Percentiles rank a stretch among this genome's conserved stretches.
Evolutionary conservation across 2,888 invertebrate genomes (phyloP).

Genomic region (Acleris literana): DNA sequence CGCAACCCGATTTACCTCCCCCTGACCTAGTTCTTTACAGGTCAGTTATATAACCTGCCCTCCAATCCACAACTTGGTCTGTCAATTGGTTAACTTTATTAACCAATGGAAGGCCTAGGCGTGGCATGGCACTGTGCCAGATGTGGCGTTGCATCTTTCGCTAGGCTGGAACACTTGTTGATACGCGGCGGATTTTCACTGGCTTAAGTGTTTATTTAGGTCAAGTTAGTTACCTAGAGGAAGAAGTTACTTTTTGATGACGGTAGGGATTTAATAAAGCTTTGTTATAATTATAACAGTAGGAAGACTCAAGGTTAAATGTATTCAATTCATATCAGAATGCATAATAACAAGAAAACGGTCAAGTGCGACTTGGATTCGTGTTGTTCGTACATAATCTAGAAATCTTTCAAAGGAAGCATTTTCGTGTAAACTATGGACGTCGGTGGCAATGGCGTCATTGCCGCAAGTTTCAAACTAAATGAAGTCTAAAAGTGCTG

Average conservation of each 20-base stretch:
- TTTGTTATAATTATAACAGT: no score
- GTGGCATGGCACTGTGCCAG: constrained; percentile 34
- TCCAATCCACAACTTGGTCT: constrained; percentile 28
- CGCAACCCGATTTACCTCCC: constrained; percentile 11
- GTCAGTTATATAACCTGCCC: constrained; percentile 26
- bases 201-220: constrained; percentile 33
- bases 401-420: no score
- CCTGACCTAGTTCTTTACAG: constrained; percentile 26
- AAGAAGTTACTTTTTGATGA: neutral
- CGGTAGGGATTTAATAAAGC: neutral
- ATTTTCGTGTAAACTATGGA: no score
- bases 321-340: no score
- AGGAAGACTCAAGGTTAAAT: no score
- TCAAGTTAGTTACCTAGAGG: constrained; percentile 6
- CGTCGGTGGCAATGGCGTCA: no score
- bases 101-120: constrained; percentile 38
- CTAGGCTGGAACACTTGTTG: constrained; percentile 35
- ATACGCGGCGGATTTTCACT: constrained; percentile 30
- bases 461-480: no score
- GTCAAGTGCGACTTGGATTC: no score
- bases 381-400: no score
- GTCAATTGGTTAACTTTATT: constrained; percentile 37
- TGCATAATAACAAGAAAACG: no score
- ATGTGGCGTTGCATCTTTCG: constrained; percentile 30
- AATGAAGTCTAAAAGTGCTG: no score